Evolutionary conservation across 2,797 vertebrate species (phyloP).

Genomic region (Pseudotriccus pelzelni): DNA sequence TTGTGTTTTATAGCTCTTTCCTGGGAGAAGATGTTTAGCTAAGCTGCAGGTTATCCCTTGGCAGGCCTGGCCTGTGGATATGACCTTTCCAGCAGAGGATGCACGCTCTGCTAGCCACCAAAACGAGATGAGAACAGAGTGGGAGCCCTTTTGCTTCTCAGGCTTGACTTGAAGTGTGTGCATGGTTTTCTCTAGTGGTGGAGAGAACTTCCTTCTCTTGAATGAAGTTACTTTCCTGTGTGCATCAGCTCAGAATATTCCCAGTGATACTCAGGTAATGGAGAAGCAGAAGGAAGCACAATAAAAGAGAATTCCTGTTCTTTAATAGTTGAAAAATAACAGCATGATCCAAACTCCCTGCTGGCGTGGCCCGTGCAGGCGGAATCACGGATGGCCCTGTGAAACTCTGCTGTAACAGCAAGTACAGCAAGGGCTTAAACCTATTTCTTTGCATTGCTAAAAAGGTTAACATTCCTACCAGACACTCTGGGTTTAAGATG

Average conservation of each 20-base stretch:
- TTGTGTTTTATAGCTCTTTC: neutral
- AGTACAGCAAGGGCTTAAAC: neutral
- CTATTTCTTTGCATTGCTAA: neutral
- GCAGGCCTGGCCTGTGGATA: neutral
- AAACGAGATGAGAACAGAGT: neutral
- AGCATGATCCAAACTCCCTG: neutral
- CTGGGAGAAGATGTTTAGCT: neutral
- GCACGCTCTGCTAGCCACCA: fast-evolving
- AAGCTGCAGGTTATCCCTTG: neutral
- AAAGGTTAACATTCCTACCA: neutral
- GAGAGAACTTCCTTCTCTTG: neutral
- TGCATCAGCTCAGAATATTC: neutral
- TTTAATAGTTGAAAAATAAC: neutral
- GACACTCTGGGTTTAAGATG: neutral
- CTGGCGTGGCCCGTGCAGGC: fast-evolving
- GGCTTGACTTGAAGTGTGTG: neutral
- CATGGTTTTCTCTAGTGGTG: fast-evolving
- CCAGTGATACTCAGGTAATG: neutral
- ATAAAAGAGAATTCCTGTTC: neutral
- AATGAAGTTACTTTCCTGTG: neutral
- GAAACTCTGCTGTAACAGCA: neutral
- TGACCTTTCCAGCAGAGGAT: neutral
- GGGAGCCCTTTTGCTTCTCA: neutral
- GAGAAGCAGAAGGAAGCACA: neutral
- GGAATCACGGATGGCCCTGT: neutral